Evolutionary conservation across 2,888 invertebrate genomes (phyloP).

Genomic region (Acronicta psi): DNA sequence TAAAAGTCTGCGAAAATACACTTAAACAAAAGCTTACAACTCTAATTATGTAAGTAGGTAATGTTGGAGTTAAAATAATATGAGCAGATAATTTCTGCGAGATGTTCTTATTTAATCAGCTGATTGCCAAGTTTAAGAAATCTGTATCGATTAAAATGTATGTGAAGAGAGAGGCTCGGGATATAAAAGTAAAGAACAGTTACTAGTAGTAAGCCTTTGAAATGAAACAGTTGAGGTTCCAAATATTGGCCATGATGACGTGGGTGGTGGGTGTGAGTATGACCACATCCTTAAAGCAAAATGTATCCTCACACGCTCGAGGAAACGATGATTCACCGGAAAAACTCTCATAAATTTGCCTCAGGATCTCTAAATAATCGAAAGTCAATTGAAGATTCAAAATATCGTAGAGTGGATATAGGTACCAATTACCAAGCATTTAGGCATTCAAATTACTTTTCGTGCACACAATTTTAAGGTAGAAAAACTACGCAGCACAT

Average conservation of each 20-base stretch:
- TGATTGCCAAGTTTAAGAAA: constrained; percentile 12
- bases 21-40: constrained; percentile 14
- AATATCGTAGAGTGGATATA: background rate
- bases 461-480: constrained; percentile 16
- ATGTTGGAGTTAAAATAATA: constrained; percentile 6
- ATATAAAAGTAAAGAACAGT: constrained; percentile 4
- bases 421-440: background rate
- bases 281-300: constrained; percentile 3
- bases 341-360: constrained; percentile 3
- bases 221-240: too few species aligned
- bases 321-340: constrained; percentile 22
- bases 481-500: constrained; percentile 4
- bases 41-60: too few species aligned
- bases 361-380: background rate
- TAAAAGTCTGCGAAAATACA: constrained; percentile 27
- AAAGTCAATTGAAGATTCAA: background rate
- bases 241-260: too few species aligned
- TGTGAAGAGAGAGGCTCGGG: constrained; percentile 21
- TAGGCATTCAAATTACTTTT: background rate
- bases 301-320: background rate
- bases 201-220: background rate
- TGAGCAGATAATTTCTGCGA: constrained; percentile 6
- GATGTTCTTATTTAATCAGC: constrained; percentile 6
- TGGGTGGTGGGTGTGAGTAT: background rate
- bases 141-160: constrained; percentile 36